A percentile compares a stretch with the other conserved stretches of the same genome.
Conservation (phyloP, 2,888 invertebrate genomes). For the Parnassius glacialis region DNA sequence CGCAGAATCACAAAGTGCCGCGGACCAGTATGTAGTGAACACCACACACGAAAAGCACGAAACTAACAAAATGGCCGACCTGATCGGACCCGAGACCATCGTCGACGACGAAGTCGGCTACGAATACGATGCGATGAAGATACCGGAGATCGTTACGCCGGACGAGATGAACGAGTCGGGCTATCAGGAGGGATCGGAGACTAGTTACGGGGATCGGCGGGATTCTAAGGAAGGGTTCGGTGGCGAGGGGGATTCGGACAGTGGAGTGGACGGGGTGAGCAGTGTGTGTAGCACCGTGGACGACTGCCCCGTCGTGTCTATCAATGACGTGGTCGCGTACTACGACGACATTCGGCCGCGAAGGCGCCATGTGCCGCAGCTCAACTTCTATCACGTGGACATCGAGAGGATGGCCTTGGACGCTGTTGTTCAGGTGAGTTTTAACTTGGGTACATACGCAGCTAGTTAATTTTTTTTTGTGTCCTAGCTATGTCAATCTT, state of each 20-base stretch:
- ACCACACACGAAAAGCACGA: constrained; percentile 41
- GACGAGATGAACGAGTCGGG: constrained; percentile 76
- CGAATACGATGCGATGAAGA: constrained; percentile 64
- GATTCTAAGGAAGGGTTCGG: constrained; percentile 72
- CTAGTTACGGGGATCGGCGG: constrained; percentile 68
- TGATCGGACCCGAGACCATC: constrained; percentile 49
- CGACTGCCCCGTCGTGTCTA: constrained; percentile 78
- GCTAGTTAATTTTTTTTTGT: too few relatives aligned
- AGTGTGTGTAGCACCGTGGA: constrained; percentile 81
- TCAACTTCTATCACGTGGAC: constrained; percentile 71
- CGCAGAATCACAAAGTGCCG: constrained; percentile 51
- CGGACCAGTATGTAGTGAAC: constrained; percentile 71
- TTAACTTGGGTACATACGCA: background rate
- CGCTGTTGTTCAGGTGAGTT: constrained; percentile 59
- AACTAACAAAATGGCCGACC: constrained; percentile 58
- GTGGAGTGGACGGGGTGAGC: constrained; percentile 81
- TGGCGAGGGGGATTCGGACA: constrained; percentile 62
- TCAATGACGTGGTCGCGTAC: constrained; percentile 75
- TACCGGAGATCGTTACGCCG: constrained; percentile 71
- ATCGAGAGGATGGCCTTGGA: constrained; percentile 70
- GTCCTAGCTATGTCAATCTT: too few relatives aligned
- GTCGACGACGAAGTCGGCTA: constrained; percentile 61
- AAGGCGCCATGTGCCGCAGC: constrained; percentile 67
- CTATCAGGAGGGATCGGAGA: constrained; percentile 72
- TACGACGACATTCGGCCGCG: constrained; percentile 71